Evolutionary conservation across 2,797 vertebrate genomes (phyloP).

Genomic region (Sebastes glaucus): DNA sequence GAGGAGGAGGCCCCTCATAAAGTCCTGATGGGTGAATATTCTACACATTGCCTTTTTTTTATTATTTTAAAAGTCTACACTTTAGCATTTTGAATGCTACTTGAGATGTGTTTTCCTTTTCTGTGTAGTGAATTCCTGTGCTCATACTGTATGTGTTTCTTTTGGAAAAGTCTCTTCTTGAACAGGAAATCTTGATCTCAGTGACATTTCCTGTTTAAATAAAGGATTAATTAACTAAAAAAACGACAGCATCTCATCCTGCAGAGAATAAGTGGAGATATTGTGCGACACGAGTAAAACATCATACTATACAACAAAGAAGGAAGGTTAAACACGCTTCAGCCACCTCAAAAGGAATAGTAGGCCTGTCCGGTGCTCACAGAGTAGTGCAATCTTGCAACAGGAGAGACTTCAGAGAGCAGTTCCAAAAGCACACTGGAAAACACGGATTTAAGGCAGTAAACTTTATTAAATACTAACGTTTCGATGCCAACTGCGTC

Average conservation of each 20-base stretch:
- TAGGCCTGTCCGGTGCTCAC: no score
- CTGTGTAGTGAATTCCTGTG: not conserved
- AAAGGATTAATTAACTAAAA: not conserved
- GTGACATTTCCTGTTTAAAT: not conserved
- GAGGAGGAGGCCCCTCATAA: not conserved
- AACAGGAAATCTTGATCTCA: not conserved
- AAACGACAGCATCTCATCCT: not conserved
- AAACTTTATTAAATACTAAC: no score
- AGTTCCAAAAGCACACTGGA: no score
- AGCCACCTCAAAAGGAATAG: no score
- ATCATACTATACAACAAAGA: not conserved
- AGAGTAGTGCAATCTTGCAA: no score
- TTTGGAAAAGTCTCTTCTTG: not conserved
- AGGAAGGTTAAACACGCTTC: no score
- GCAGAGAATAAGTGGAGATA: not conserved
- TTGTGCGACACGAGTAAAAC: not conserved
- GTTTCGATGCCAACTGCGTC: accelerated
- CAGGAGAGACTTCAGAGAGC: no score
- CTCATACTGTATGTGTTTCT: not conserved
- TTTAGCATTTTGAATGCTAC: not conserved
- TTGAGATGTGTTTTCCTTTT: not conserved
- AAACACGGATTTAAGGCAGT: no score
- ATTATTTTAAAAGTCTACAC: not conserved
- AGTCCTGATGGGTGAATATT: not conserved
- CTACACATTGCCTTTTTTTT: not conserved